Conservation (phyloP, 2,113 vertebrate genomes). For the Hyperopisus bebe region DNA sequence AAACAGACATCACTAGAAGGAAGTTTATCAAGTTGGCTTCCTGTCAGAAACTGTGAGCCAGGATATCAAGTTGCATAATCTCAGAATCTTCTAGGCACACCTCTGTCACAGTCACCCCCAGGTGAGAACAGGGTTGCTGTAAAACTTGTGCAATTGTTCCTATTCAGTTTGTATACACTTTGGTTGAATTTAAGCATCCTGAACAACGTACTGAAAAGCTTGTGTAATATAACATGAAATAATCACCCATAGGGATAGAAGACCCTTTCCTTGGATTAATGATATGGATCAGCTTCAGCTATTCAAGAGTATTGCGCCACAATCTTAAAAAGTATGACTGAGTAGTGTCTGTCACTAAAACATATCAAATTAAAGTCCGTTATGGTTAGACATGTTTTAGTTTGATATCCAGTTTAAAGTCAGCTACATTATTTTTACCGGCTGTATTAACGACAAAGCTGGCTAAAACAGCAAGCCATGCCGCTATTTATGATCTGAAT, state of each 20-base stretch:
- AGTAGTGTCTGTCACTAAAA: neutral
- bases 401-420: neutral
- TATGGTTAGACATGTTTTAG: neutral
- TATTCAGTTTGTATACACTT: neutral
- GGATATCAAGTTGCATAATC: neutral
- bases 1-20: neutral
- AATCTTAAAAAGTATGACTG: neutral
- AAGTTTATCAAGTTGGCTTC: conserved; percentile 6
- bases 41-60: neutral
- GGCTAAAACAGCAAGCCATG: neutral
- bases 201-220: neutral
- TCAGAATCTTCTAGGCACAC: neutral
- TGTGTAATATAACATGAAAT: neutral
- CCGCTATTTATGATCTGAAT: neutral
- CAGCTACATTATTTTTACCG: neutral
- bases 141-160: neutral
- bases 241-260: neutral
- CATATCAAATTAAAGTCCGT: neutral
- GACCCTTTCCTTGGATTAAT: neutral
- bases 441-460: neutral
- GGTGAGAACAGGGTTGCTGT: neutral
- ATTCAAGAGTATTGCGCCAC: neutral
- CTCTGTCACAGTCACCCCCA: neutral
- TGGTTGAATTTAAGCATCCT: neutral
- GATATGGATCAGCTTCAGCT: neutral